phyloP scores from a whole-genome alignment of 2,888 invertebrate species.

The Abrostola triplasia region DNA sequence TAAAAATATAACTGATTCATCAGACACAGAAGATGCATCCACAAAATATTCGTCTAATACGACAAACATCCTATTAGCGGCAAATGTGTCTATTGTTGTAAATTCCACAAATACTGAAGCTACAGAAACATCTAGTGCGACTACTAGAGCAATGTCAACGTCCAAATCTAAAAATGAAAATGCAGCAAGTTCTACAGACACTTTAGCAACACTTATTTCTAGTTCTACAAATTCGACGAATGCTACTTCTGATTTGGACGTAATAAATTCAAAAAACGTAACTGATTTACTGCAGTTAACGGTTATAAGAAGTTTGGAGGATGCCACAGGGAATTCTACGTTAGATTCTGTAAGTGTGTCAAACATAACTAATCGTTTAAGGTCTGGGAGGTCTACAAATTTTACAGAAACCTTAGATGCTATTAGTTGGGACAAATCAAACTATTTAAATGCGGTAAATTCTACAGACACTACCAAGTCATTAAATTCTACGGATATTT shows the following conservation, averaged over 20 bases:
- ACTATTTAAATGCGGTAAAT: slow-evolving; percentile 22
- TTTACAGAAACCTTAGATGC: slow-evolving; percentile 23
- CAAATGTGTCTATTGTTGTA: slow-evolving; percentile 14
- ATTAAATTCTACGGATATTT: slow-evolving; percentile 4
- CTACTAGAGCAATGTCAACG: slow-evolving; percentile 16
- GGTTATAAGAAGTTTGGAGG: slow-evolving; percentile 9
- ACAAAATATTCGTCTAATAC: slow-evolving; percentile 26
- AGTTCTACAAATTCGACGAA: slow-evolving; percentile 40
- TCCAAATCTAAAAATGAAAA: slow-evolving; percentile 22
- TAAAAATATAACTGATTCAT: slow-evolving; percentile 29
- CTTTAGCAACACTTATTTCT: slow-evolving; percentile 20
- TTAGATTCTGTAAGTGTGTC: slow-evolving; percentile 22
- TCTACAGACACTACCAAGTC: slow-evolving; percentile 13
- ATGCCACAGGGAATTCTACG: slow-evolving; percentile 12
- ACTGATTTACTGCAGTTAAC: slow-evolving; percentile 15
- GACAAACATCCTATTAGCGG: slow-evolving; percentile 16
- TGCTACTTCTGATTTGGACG: slow-evolving; percentile 16
- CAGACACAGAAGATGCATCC: slow-evolving; percentile 20
- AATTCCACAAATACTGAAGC: slow-evolving; percentile 34
- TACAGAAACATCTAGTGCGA: slow-evolving; percentile 22
- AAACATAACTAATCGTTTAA: slow-evolving; percentile 8
- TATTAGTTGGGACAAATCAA: slow-evolving; percentile 12
- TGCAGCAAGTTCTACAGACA: slow-evolving; percentile 19
- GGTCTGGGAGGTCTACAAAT: slow-evolving; percentile 17
- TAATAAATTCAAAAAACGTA: slow-evolving; percentile 12